Evolutionary conservation across 1,140 invertebrate genomes (phyloP), one percentile per base, ranked within the genome.

Genomic region (Drosophila sp.): DNA sequence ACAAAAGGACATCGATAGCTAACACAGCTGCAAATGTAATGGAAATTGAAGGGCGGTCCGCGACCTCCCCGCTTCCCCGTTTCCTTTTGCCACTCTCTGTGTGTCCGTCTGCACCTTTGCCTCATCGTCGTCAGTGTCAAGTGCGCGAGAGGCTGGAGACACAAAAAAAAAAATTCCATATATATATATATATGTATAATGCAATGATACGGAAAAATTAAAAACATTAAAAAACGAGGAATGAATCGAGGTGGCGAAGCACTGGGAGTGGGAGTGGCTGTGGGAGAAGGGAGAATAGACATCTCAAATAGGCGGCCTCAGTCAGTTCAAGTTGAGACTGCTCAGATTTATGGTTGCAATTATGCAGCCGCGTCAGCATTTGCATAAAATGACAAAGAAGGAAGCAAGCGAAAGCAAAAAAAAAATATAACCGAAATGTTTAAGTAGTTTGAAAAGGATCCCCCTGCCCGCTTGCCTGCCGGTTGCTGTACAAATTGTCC

Each of bases 131-230:
- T 47, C 79, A 50, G 79, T 87, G 82, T 89, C 84, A 87, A 87
- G 83, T 89, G 83, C 77, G 62, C 47, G 47, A 58, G 66, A 54
- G 60, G 61, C 66, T 72, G 61, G 72, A 70, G 79, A 72, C 78
- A 66, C 67, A 81, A 66, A 64, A 74, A 64, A 66, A 71, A 82
- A 79, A 44, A 44, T 5, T n/a, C 1, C 5, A 44, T 44, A 23
- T 6, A 7, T 17, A n/a, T 17, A n/a, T 44, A n/a, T 17, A 17
- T 47, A 47, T 47, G 23, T 47, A 47, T 69, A 87, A 89, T 89
- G 84, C 84, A 89, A 89, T 89, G 84, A 89, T 89, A 89, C 84
- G 84, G 84, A 89, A 89, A 87, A 89, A 89, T 89, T 89, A 89
- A 89, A 89, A 89, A 84, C 84, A 89, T 89, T 89, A 78, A 60